Evolutionary conservation across 2,113 vertebrate genomes (phyloP), one percentile per base, ranked within the genome.

Genomic region (Macquaria australasica): DNA sequence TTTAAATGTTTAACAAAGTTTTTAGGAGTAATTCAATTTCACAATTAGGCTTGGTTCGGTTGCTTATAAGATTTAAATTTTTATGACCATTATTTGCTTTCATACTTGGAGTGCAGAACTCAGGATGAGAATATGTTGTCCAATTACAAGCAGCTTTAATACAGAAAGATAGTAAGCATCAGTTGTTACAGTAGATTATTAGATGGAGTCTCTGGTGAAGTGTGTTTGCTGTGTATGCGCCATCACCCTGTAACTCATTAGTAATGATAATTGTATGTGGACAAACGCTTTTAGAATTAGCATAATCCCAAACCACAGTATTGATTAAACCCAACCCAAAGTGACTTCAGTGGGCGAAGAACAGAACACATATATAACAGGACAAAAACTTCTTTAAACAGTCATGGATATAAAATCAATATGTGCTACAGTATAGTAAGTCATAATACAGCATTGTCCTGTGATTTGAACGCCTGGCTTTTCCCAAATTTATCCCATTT

Each of bases 361-460:
- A 34, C n/a, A 73, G 18, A 82, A 74, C 6, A 77, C 8, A 58
- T 8, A 14, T 7, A 37, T 5, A 43, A 58, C 20, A 50, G n/a
- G 11, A 45, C 8, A 67, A 59, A 39, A 71, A 59, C 6, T 5
- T 69, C 21, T 25, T 71, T 60, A 5, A 83, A 82, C 78, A 53
- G 15, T 62, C 48, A 34, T 60, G 10, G 15, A 68, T 78, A 75
- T 41, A 43, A 73, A 71, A 31, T 68, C 7, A 0, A 16, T 71
- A 63, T 70, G 73, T 53, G 53, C 69, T 84, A 77, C 74, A 74
- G 18, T 51, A 41, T 80, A 59, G 18, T 41, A 31, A 2, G 37
- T 66, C 23, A 56, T 56, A 55, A 50, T 83, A 69, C 85, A 89
- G 90, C 79, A 90, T 83, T 39, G 41, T 3, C 39, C 6, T 63